Base-by-base conservation (phyloP, 2,888 invertebrate genomes). In the Leptura quadrifasciata region DNA sequence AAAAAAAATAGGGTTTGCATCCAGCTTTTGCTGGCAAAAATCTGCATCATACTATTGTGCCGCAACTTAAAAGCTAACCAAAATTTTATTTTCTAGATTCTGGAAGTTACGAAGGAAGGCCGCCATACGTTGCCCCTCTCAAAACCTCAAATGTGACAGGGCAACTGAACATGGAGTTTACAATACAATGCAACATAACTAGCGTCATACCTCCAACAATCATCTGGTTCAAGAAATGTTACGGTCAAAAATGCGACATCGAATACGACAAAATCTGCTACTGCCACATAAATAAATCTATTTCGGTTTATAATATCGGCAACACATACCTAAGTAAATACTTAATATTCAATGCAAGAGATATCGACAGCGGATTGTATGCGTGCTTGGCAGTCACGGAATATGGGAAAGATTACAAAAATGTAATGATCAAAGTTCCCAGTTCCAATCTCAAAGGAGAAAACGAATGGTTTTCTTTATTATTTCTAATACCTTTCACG, bases 191-290 rank as follows among this genome's bases (percentile, higher is more conserved):
- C 77, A 88, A 86, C 74, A 85, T 87, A n/a, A 85, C 84, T 35
- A 88, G 88, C 75, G 83, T 84, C 57, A 84, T 84, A 17, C 86
- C 85, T 0, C 87, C 87, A 0, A 83, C 83, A 61, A 87, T 89
- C 54, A 84, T 85, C 74, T 89, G 89, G 89, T 86, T 88, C 75
- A 88, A 88, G 77, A 86, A 86, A 77, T 86, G 87, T 70, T 84
- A 84, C 74, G 84, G 83, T 6, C 79, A 79, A 18, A 86, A 84
- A 64, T 87, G 87, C 76, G 86, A 87, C 71, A 83, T 88, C 18
- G 77, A 81, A 58, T 85, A 86, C 71, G 82, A 84, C 20, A 83
- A 84, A 61, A 81, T 82, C 24, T 87, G 85, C 72, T 87, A 86
- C 73, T 86, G 86, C 65, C 85, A 85, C 70, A 83, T 87, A 24